phyloP scores from a whole-genome alignment of 2,888 invertebrate genomes.

The Chrysolina haemoptera region DNA sequence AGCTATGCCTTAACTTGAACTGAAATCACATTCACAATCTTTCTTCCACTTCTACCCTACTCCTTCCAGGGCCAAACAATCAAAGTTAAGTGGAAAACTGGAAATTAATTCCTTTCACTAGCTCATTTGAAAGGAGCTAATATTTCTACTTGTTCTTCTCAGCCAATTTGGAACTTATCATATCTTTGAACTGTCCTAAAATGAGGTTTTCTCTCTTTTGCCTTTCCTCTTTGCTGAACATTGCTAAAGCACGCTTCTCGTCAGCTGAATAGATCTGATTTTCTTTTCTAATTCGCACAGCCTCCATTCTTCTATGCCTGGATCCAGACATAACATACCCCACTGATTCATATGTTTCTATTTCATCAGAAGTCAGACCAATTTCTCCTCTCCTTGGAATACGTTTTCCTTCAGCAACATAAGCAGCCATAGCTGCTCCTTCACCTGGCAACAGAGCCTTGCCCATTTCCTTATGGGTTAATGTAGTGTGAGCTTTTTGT shows the following conservation, averaged over 20 bases:
- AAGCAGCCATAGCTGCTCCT: constrained; percentile 99
- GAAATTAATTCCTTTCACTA: neutral
- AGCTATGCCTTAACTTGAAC: neutral
- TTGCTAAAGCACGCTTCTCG: constrained; percentile 97
- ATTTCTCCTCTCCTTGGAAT: constrained; percentile 99
- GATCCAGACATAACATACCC: constrained; percentile 98
- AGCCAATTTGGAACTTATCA: constrained; percentile 82
- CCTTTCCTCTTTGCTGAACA: constrained; percentile 98
- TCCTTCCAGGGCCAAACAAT: neutral
- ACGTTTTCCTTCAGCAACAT: constrained; percentile 97
- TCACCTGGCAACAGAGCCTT: constrained; percentile 97
- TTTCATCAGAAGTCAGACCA: constrained; percentile 96
- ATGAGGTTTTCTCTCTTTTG: constrained; percentile 96
- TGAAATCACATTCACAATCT: neutral
- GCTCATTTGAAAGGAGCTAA: neutral
- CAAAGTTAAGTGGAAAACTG: neutral
- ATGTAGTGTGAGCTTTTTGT: constrained; percentile 77
- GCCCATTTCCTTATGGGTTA: constrained; percentile 88
- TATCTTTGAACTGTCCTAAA: constrained; percentile 93
- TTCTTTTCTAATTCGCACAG: constrained; percentile 98
- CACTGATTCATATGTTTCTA: constrained; percentile 86
- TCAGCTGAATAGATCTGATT: constrained; percentile 99
- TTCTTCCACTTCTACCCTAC: neutral
- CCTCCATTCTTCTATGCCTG: constrained; percentile 96
- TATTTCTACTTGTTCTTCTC: constrained; percentile 68